Evolutionary conservation across 2,888 invertebrate species (phyloP).

Genomic region (Palloptera scutellata): DNA sequence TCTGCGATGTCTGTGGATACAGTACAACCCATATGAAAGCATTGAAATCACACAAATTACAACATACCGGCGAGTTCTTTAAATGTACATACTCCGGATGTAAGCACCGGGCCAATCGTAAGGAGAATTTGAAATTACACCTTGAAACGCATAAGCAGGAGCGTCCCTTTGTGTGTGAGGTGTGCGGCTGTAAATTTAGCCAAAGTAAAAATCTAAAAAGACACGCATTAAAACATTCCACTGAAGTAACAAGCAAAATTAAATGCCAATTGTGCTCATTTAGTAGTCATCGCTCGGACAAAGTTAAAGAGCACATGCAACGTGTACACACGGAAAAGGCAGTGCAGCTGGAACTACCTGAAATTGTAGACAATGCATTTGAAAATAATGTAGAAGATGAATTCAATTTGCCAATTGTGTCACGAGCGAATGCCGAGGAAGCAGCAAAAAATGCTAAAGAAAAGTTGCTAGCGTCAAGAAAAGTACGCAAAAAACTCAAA

Average conservation of each 20-base stretch:
- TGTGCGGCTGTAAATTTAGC: slow-evolving; percentile 68
- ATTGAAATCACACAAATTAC: slow-evolving; percentile 66
- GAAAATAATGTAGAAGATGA: slow-evolving; percentile 53
- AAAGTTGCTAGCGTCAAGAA: slow-evolving; percentile 18
- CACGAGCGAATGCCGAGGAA: not conserved
- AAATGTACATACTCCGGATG: slow-evolving; percentile 66
- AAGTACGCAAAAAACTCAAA: slow-evolving; percentile 31
- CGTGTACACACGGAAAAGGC: slow-evolving; percentile 59
- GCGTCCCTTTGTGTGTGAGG: slow-evolving; percentile 68
- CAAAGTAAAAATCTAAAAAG: slow-evolving; percentile 67
- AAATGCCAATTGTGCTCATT: slow-evolving; percentile 66
- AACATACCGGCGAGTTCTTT: slow-evolving; percentile 67
- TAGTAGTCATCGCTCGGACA: slow-evolving; percentile 66
- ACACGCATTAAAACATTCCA: slow-evolving; percentile 57
- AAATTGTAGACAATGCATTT: slow-evolving; percentile 58
- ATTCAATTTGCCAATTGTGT: slow-evolving; percentile 37
- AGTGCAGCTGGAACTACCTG: slow-evolving; percentile 56
- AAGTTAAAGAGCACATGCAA: slow-evolving; percentile 66
- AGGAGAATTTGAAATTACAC: slow-evolving; percentile 67
- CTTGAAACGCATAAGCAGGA: slow-evolving; percentile 68
- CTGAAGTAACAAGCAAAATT: slow-evolving; percentile 52
- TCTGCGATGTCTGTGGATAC: slow-evolving; percentile 69
- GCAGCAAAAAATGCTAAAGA: slow-evolving; percentile 21
- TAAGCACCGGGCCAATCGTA: slow-evolving; percentile 65
- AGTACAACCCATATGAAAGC: slow-evolving; percentile 68